Conservation (phyloP, 2,888 invertebrate genomes). For the Cepaea hortensis region DNA sequence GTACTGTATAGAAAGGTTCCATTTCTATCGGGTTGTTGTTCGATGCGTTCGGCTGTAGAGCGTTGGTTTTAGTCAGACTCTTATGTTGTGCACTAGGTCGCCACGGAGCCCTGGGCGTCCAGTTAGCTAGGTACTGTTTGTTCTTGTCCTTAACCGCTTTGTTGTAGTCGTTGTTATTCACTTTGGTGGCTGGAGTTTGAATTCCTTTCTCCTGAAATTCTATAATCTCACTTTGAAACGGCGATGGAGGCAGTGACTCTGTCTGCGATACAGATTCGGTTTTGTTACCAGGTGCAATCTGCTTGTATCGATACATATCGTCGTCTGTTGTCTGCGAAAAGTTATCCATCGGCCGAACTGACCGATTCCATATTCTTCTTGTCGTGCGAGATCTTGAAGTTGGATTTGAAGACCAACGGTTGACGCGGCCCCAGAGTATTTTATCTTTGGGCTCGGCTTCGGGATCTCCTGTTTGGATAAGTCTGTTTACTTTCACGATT, state of each 20-base stretch:
- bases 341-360: not conserved
- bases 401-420: not conserved
- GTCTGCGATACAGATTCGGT: not conserved
- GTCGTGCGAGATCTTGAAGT: not conserved
- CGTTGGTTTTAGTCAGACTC: not conserved
- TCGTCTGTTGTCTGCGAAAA: slow-evolving; percentile 11
- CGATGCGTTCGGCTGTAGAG: not conserved
- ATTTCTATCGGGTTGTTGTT: not conserved
- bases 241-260: not conserved
- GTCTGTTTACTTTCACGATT: not conserved
- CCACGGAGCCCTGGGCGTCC: slow-evolving; percentile 19
- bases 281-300: not conserved
- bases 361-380: not conserved
- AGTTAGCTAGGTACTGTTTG: not conserved
- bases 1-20: slow-evolving; percentile 3
- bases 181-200: not conserved
- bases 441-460: slow-evolving; percentile 1
- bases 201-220: not conserved
- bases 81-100: slow-evolving; percentile 17
- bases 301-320: not conserved
- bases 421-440: slow-evolving; percentile 12
- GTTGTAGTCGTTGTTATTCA: not conserved
- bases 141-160: not conserved
- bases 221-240: not conserved
- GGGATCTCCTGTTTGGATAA: slow-evolving; percentile 17